Conservation (phyloP, 37 sponge, comb jelly and placozoan genomes). For the Ephydatia muelleri region DNA sequence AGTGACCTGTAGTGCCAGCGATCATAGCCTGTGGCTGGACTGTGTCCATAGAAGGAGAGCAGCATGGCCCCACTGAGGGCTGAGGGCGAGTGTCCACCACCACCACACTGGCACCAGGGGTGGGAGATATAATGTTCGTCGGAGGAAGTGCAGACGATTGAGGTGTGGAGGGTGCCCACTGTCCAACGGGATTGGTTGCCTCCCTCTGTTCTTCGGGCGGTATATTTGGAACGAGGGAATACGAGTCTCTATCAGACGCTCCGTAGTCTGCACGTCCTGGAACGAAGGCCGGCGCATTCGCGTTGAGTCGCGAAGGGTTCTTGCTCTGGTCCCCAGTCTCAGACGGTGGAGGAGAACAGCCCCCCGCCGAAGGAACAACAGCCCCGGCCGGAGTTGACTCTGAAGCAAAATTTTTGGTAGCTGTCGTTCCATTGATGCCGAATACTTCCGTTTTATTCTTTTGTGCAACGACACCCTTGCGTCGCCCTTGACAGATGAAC, state of each 20-base stretch:
- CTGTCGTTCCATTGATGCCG: neutral
- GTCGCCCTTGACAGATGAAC: neutral
- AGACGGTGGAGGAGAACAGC: neutral
- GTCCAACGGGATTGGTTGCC: neutral
- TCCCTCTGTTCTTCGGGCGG: neutral
- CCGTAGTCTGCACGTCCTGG: slow-evolving; percentile 8
- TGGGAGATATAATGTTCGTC: neutral
- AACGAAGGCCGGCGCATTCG: slow-evolving; percentile 48
- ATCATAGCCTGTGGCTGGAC: neutral
- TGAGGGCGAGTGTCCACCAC: neutral
- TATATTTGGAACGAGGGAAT: neutral
- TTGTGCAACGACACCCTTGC: neutral
- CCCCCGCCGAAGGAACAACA: neutral
- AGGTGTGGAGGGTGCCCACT: neutral
- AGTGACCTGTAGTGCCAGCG: neutral
- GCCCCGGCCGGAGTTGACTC: slow-evolving; percentile 4
- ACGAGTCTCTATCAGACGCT: neutral
- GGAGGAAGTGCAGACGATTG: neutral
- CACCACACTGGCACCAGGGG: neutral
- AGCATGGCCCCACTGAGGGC: neutral
- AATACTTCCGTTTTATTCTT: neutral
- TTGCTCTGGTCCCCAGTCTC: neutral
- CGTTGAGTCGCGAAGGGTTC: slow-evolving; percentile 17
- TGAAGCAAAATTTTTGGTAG: neutral
- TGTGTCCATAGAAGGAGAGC: neutral